Base-by-base conservation (phyloP, 2,113 vertebrate species). In the Daubentonia madagascariensis region DNA sequence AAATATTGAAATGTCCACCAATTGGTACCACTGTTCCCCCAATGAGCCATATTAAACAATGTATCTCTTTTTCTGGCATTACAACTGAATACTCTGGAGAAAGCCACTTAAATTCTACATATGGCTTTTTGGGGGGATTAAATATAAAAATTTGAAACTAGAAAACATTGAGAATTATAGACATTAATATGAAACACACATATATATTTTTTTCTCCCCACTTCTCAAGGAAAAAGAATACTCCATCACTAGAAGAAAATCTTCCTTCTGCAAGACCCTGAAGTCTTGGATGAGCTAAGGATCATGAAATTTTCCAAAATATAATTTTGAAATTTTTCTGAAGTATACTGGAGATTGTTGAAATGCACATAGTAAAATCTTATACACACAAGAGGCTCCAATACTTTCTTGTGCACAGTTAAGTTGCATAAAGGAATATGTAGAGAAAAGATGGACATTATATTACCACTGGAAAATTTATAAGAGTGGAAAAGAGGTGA, bases 121-220 rank as follows among this genome's bases (percentile, higher is more conserved):
- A 52, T 67, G 23, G 1, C 11, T 65, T 91, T 52, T 85, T 1
- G 9, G 4, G 8, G 25, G 50, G 6, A 63, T 20, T 85, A 59
- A 92, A 52, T 87, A 59, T 63, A 93, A 70, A 25, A 65, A 85
- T 78, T 52, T 85, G 45, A 91, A 97, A 73, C 8, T 90, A 57
- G 45, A 72, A 76, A 90, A 72, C 40, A 16, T 32, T 83, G 57
- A 84, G 8, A 75, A 78, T 43, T 65, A 35, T n/a, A 78, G 22
- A 87, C 17, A 12, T 81, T 81, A 91, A 45, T 87, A 70, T 13
- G 16, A 88, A 68, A 65, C 11, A 35, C 2, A 14, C 22, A 48
- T n/a, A 1, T 5, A 70, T 9, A 22, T 83, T 93, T 54, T 59
- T 97, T 32, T 25, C 4, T 40, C 3, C 17, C 32, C 63, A 4